Evolutionary conservation across 1,140 invertebrate species (phyloP), one percentile per base, ranked within the genome.

Genomic region (Drosophila oshimai): DNA sequence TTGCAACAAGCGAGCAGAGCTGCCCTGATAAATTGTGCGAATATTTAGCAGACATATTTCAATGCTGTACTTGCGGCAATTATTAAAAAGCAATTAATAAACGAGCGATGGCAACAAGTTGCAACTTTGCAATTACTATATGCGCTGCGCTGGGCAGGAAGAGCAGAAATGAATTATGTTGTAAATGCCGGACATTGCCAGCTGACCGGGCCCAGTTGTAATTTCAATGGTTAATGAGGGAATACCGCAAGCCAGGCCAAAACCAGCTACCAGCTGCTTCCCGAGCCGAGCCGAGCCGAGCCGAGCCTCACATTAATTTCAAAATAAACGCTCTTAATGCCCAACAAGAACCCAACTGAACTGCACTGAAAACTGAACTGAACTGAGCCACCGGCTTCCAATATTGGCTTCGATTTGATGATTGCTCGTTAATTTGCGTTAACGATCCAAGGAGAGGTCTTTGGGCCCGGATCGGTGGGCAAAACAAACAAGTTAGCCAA

Each of bases 341-440:
- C 26, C 24, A 17, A 33, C 18, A 17, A 53, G 49, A 69, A 73
- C 36, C 44, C 22, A 49, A 42, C 71, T 36, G n/a, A n/a, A n/a
- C n/a, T n/a, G n/a, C n/a, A n/a, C n/a, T n/a, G n/a, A n/a, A n/a
- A n/a, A n/a, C n/a, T n/a, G n/a, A n/a, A n/a, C n/a, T n/a, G n/a
- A n/a, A n/a, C n/a, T n/a, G n/a, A n/a, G n/a, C n/a, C 39, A 26
- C 50, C 49, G 24, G n/a, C 71, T 36, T 33, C 55, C 49, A 44
- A 58, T 61, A 61, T 37, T 45, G 65, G 67, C 68, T 77, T 87
- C 81, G 81, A 87, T 87, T 89, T 87, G 87, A 89, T 89, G 87
- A 89, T 87, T 79, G 87, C 71, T 89, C 78, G 77, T 89, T 89
- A 89, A 89, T 89, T 89, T 89, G 76, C 62, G 86, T 89, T 89